Base-by-base conservation (phyloP, 2,888 invertebrate genomes). In the Drosophila fulvimacula region DNA sequence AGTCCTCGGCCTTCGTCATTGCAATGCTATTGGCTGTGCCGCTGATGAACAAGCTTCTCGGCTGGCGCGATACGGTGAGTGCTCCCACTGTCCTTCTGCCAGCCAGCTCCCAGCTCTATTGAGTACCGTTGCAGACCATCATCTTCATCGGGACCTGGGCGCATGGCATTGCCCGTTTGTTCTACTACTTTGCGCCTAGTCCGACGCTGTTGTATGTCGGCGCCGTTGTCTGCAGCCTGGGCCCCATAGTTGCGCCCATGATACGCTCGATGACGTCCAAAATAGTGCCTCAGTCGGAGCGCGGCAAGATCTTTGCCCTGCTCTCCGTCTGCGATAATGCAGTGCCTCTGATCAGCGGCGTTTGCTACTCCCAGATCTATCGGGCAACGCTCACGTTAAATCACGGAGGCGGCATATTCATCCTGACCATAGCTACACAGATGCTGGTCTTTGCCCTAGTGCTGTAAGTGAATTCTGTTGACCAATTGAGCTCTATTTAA, bases 251-350 rank as follows among this genome's bases (percentile, higher is more conserved):
- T 0, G 96, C 96, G 0, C 96, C 97, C 0, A 95, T 96, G 63
- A 94, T 97, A 65, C 93, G 97, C n/a, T 96, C 97, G 0, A 95
- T 97, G 94, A 95, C 96, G 0, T 97, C 97, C 0, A 97, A 97
- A 93, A 93, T 96, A 27, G 94, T 97, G 32, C 94, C 95, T 0
- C 92, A 94, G 1, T 93, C 94, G 39, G 97, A 97, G 89, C 94
- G 96, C 93, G 97, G 97, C 93, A 96, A 96, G 90, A 95, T 96
- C 0, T 96, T 96, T 89, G 95, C 96, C 0, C 93, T 97, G 71
- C 93, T 97, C 9, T 95, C 96, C 0, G 96, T 96, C 0, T 96
- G 96, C 90, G 96, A 97, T 88, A 96, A 96, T 88, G 96, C 96
- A 0, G 95, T 96, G 41, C 96, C 96, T 0, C 93, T 97, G 83